Evolutionary conservation across 2,797 vertebrate species (phyloP), one percentile per base, ranked within the genome.

Genomic region (Pogonophryne albipinna): DNA sequence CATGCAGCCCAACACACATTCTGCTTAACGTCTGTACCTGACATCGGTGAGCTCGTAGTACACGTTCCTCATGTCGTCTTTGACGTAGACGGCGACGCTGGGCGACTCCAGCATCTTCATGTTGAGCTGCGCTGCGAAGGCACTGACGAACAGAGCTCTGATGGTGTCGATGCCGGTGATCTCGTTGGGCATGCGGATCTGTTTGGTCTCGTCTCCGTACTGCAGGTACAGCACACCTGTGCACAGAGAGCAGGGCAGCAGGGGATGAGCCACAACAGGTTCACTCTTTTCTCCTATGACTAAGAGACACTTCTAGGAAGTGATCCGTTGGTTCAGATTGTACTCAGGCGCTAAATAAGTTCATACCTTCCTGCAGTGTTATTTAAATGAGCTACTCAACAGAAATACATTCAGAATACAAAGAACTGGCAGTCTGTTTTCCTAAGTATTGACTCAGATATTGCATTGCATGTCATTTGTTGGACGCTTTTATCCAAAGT

Each of bases 51-150:
- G 91, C 86, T 99, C 98, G 47, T 99, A 99, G 92, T 99, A 99
- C 86, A 98, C 92, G 31, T 99, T 99, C 87, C 98, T 96, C 93
- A 96, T 96, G 81, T 99, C 97, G 47, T 99, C 98, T 88, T 99
- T 99, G 92, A 99, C 97, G 70, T 98, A 99, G 90, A 99, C 96
- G 44, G 97, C 98, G 1, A 98, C 94, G 64, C 95, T 97, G 69
- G 97, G 98, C 0, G 98, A 98, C 89, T 99, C 98, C 89, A 99
- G 85, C 94, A 98, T 97, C 91, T 98, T 98, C 97, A 99, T 99
- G 44, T 93, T 97, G 92, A 99, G 96, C 86, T 98, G 97, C 94
- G 98, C 97, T 0, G 97, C 96, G 84, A 99, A 99, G 96, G 98
- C 97, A 96, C 97, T 96, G 92, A 99, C 98, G 31, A 99, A 99